phyloP scores from a whole-genome alignment of 2,113 vertebrate species.

The Castor canadensis region DNA sequence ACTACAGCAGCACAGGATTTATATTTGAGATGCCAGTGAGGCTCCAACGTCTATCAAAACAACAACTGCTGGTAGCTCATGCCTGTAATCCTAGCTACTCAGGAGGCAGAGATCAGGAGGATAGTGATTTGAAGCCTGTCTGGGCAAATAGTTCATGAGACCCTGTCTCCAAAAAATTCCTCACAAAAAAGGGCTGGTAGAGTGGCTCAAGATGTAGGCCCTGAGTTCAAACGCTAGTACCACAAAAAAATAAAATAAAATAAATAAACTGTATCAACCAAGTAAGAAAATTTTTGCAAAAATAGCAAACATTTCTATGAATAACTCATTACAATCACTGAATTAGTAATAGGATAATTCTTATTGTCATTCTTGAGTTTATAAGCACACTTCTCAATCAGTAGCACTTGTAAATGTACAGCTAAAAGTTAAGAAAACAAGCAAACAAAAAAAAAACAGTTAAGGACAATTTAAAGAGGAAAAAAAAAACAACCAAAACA shows the following conservation, averaged over 20 bases:
- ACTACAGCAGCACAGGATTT: background rate
- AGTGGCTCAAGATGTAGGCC: too few species aligned
- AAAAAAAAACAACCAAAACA: constrained; percentile 21
- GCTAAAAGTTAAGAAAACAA: background rate
- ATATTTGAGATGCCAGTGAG: background rate
- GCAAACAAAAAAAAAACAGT: constrained; percentile 2
- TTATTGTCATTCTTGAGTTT: constrained; percentile 22
- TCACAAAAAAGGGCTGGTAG: too few species aligned
- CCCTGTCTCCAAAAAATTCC: too few species aligned
- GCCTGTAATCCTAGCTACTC: too few species aligned
- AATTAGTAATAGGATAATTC: background rate
- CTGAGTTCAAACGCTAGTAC: too few species aligned
- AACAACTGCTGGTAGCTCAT: too few species aligned
- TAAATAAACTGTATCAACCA: background rate
- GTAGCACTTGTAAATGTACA: too few species aligned
- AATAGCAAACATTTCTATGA: background rate
- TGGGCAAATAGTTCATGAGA: too few species aligned
- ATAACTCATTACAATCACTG: background rate
- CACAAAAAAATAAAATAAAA: too few species aligned
- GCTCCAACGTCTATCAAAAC: constrained; percentile 16
- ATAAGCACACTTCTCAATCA: background rate
- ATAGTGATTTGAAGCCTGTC: too few species aligned
- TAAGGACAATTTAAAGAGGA: constrained; percentile 2
- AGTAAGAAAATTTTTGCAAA: background rate
- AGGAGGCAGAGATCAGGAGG: too few species aligned